These are phyloP conservation scores for Ypsolopha sequella DNA, from an alignment of 2,888 invertebrate genomes.

Conservation along the genomic window DNA sequence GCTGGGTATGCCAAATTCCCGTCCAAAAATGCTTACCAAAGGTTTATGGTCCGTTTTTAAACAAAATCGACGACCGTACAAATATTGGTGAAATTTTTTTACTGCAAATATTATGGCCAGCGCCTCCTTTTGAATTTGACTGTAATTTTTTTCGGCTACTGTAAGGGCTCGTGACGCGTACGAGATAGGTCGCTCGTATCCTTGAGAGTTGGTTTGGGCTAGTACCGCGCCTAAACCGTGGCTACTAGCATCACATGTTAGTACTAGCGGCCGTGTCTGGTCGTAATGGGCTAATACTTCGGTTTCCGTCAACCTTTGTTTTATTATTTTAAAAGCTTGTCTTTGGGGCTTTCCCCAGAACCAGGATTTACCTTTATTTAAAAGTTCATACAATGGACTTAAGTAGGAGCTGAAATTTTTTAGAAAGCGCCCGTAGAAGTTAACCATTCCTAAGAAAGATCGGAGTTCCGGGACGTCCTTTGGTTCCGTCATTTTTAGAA, in stretches of 20 bases:
- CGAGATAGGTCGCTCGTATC: background rate
- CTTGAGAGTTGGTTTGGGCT: background rate
- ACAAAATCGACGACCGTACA: background rate
- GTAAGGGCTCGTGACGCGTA: background rate
- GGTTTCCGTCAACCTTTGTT: background rate
- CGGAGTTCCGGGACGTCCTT: background rate
- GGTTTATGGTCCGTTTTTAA: background rate
- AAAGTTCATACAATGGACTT: background rate
- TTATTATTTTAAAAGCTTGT: background rate
- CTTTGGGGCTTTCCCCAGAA: background rate
- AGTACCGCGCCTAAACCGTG: background rate
- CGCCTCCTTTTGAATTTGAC: background rate
- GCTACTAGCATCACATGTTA: background rate
- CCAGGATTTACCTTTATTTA: background rate
- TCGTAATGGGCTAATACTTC: background rate
- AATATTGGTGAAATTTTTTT: background rate
- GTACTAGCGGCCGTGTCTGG: background rate
- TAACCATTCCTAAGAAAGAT: background rate
- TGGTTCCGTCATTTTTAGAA: background rate
- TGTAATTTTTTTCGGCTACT: background rate
- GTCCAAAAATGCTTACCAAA: background rate
- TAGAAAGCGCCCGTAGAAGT: background rate
- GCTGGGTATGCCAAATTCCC: background rate
- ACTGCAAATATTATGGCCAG: background rate
- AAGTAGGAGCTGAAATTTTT: background rate